Conservation (phyloP, 1,140 invertebrate genomes). For the Philaenus spumarius region DNA sequence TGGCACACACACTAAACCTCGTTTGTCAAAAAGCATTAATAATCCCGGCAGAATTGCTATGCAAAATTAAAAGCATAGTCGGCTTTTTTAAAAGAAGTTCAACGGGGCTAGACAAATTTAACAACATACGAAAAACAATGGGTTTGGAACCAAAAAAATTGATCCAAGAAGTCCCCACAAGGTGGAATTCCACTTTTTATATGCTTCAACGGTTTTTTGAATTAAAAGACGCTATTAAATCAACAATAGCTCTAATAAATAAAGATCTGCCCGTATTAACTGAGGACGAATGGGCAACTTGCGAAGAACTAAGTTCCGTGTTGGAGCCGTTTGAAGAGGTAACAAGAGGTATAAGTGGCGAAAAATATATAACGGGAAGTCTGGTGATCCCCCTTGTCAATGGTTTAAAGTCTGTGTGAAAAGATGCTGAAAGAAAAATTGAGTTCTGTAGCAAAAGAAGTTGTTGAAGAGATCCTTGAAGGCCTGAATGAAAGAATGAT, state of each 20-base stretch:
- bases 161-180: conserved; percentile 21
- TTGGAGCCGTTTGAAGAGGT: conserved; percentile 15
- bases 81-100: not conserved
- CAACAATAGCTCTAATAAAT: conserved; percentile 6
- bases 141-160: not conserved
- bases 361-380: conserved; percentile 3
- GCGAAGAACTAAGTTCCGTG: conserved; percentile 1
- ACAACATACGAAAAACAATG: not conserved
- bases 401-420: not conserved
- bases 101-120: not conserved
- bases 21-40: not conserved
- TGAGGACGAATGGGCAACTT: conserved; percentile 10
- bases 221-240: conserved; percentile 11
- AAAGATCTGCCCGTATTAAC: not conserved
- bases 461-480: not conserved
- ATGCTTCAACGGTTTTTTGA: conserved; percentile 16
- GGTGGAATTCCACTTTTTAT: conserved; percentile 22
- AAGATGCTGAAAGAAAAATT: not conserved
- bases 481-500: not conserved
- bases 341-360: conserved; percentile 4
- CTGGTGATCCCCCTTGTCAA: not conserved
- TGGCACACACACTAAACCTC: not conserved
- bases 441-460: not conserved
- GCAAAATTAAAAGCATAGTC: not conserved
- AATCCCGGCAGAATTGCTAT: not conserved